Base-by-base conservation (phyloP, 2,797 vertebrate genomes). In the Sebastes trivittatus region DNA sequence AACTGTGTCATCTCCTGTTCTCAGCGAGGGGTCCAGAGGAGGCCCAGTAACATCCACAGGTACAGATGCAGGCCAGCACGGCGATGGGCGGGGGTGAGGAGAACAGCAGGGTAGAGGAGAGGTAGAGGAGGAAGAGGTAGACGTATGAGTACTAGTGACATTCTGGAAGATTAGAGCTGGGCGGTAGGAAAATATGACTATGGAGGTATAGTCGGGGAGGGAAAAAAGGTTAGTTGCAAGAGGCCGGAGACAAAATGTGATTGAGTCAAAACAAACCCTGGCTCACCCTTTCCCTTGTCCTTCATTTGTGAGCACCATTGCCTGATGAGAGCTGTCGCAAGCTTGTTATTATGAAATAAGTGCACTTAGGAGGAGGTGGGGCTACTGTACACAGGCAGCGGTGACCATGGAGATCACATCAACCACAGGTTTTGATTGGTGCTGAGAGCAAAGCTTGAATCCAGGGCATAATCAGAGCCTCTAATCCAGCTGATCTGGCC, bases 301-400 rank as follows among this genome's bases (percentile, higher is more conserved):
- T 85, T 79, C 79, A 72, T 95, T 88, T 92, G 75, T 61, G 81
- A 91, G 91, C 89, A 75, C 77, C 81, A 77, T 91, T 83, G 94
- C 88, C 93, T 94, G 93, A 95, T 94, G 92, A 95, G 95, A 94
- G 89, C 94, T 95, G 95, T 96, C 95, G 93, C 90, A 87, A 93
- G 91, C 93, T 95, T 90, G 85, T 95, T 95, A 91, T 91, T 90
- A 82, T 87, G 92, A 96, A 95, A 95, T 88, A 95, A 96, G 94
- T 94, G 90, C 88, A 89, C 95, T 92, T 89, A 89, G 49, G 54
- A 88, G 86, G 75, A 86, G 87, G 87, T 34, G 80, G 82, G 67
- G 82, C 81, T 69, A 52, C 77, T 60, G 82, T 75, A 56, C 56
- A 56, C n/a, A 30, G 77, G 36, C 42, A 60, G 75, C 38, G 58